Evolutionary conservation across 2,888 invertebrate genomes (phyloP).

Genomic region (Tipula unca): DNA sequence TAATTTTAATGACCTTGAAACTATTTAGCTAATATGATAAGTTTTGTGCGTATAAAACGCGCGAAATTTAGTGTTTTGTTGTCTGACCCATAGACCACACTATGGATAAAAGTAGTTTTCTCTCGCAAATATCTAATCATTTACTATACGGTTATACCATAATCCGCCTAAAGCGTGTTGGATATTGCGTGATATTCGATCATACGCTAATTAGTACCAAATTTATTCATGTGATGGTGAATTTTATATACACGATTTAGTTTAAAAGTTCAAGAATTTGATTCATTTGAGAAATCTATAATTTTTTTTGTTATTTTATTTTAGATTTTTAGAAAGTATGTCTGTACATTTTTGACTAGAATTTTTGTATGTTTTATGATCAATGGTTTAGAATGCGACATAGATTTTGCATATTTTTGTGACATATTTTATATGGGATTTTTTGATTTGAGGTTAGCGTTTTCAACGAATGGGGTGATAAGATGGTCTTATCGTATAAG

Average conservation of each 20-base stretch:
- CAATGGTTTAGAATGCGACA: neutral
- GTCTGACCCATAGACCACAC: neutral
- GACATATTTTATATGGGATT: neutral
- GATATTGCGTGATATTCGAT: neutral
- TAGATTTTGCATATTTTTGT: neutral
- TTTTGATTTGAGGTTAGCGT: neutral
- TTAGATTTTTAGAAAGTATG: neutral
- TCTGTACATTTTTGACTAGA: neutral
- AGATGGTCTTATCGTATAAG: neutral
- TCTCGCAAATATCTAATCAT: neutral
- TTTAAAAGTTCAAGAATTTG: neutral
- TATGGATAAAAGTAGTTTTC: neutral
- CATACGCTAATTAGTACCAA: neutral
- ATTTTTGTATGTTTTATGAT: neutral
- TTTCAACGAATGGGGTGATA: neutral
- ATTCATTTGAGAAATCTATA: neutral
- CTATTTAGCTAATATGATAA: neutral
- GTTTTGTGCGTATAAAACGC: neutral
- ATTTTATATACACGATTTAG: neutral
- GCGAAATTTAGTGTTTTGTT: neutral
- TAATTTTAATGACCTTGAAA: constrained; percentile 14
- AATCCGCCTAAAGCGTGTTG: neutral
- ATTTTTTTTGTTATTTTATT: too few relatives aligned
- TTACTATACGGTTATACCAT: neutral
- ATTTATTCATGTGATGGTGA: neutral